Evolutionary conservation across 2,888 invertebrate species (phyloP).

Genomic region (Heliconius charithonia): DNA sequence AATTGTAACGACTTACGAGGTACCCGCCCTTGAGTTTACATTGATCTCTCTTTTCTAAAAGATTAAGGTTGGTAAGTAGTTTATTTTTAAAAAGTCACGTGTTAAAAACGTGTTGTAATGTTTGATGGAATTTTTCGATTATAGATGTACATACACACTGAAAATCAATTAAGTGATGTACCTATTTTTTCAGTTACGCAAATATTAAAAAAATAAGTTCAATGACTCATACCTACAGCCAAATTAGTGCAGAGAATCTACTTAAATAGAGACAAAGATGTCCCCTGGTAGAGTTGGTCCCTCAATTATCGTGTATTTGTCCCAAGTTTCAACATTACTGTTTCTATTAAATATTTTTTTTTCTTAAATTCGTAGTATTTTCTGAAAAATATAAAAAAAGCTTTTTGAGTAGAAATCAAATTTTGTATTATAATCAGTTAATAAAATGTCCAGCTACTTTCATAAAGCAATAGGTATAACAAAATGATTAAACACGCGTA

Average conservation of each 20-base stretch:
- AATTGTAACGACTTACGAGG: constrained; percentile 23
- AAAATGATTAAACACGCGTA: background rate
- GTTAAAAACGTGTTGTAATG: background rate
- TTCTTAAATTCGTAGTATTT: no score
- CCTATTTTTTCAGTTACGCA: no score
- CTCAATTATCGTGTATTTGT: no score
- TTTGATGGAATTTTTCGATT: background rate
- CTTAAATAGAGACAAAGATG: no score
- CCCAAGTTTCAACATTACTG: no score
- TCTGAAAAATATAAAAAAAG: no score
- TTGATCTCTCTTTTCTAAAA: constrained; percentile 23
- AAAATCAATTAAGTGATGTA: background rate
- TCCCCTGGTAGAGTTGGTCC: no score
- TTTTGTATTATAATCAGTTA: background rate
- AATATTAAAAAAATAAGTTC: no score
- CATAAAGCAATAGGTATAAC: background rate
- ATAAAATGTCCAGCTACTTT: background rate
- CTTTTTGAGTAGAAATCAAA: no score
- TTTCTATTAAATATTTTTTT: no score
- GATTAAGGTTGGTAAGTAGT: constrained; percentile 2
- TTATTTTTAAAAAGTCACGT: constrained; percentile 25
- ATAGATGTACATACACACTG: background rate
- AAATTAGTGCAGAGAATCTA: no score
- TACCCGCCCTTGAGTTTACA: constrained; percentile 27
- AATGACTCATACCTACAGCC: no score